Evolutionary conservation across 1,140 invertebrate species (phyloP).

Genomic region (Zaprionus kolodkinae): DNA sequence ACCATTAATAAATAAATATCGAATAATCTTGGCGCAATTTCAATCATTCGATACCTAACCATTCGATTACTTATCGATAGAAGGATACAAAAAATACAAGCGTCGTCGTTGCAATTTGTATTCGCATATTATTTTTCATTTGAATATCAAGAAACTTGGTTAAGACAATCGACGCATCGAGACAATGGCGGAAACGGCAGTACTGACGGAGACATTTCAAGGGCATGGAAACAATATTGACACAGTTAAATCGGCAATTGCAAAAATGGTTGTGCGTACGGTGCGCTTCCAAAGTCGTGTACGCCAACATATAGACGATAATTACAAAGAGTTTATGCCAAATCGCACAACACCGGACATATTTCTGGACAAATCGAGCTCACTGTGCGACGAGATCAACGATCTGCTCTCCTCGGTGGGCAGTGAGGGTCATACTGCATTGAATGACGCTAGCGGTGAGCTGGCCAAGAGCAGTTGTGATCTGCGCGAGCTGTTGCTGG

Average conservation of each 20-base stretch:
- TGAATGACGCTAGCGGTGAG: slow-evolving; percentile 61
- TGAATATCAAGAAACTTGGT: neutral
- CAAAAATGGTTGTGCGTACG: slow-evolving; percentile 67
- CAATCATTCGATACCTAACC: neutral
- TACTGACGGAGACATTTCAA: slow-evolving; percentile 42
- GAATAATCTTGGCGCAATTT: slow-evolving; percentile 6
- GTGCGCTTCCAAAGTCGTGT: slow-evolving; percentile 68
- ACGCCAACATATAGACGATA: slow-evolving; percentile 73
- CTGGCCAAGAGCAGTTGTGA: slow-evolving; percentile 53
- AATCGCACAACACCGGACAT: slow-evolving; percentile 70
- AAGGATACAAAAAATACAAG: slow-evolving; percentile 25
- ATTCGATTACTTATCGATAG: slow-evolving; percentile 28
- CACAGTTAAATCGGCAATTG: slow-evolving; percentile 60
- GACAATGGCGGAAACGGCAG: slow-evolving; percentile 14
- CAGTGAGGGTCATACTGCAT: slow-evolving; percentile 50
- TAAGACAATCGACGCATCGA: neutral
- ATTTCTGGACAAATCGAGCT: slow-evolving; percentile 67
- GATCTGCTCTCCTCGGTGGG: slow-evolving; percentile 62
- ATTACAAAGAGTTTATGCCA: slow-evolving; percentile 78
- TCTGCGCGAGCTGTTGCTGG: slow-evolving; percentile 65
- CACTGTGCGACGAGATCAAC: slow-evolving; percentile 58
- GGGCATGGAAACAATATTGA: slow-evolving; percentile 46
- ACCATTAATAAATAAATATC: neutral
- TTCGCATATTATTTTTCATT: slow-evolving; percentile 11
- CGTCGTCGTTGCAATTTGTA: slow-evolving; percentile 52